Conservation (phyloP, 2,797 vertebrate genomes). For the Micropoecilia bifurca region DNA sequence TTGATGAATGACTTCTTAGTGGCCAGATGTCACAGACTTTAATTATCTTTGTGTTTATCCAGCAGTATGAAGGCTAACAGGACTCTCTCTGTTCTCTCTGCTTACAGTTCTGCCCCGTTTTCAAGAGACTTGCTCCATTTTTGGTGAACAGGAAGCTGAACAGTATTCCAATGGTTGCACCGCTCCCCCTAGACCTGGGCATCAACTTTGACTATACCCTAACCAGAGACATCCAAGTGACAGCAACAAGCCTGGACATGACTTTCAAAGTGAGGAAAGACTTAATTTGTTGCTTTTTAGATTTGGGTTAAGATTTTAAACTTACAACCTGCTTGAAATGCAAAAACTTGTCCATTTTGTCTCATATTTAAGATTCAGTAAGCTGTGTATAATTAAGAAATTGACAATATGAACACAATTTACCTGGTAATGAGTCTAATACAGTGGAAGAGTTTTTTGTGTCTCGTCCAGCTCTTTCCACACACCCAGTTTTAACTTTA, state of each 20-base stretch:
- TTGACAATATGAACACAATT: not conserved
- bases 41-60: not conserved
- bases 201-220: conserved; percentile 1
- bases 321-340: not conserved
- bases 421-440: not conserved
- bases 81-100: not conserved
- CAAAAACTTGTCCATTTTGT: not conserved
- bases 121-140: fast-evolving
- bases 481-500: too few relatives aligned
- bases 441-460: too few relatives aligned
- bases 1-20: not conserved
- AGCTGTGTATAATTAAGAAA: not conserved
- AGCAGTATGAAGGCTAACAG: not conserved
- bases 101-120: not conserved
- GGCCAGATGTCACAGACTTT: not conserved
- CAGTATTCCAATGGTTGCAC: not conserved
- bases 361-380: not conserved
- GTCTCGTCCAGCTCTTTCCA: too few relatives aligned
- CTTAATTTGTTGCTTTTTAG: not conserved
- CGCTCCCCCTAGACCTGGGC: not conserved
- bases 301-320: not conserved
- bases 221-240: conserved; percentile 2
- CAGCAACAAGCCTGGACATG: not conserved
- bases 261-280: conserved; percentile 6
- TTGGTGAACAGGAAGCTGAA: not conserved